Base-by-base conservation (phyloP, 2,113 vertebrate species). In the Eublepharis macularius region DNA sequence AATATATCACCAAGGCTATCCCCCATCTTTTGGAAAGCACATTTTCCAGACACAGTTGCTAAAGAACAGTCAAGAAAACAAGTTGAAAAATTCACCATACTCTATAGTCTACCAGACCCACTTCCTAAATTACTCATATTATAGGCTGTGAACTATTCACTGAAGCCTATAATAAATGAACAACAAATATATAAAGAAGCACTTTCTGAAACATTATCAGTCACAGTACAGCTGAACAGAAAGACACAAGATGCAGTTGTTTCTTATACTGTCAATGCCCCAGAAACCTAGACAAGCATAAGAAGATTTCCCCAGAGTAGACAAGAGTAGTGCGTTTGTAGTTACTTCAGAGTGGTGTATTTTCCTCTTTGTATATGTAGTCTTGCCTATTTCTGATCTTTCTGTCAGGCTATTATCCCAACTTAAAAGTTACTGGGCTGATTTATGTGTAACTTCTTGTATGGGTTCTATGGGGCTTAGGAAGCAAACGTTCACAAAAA, bases 121-220 rank as follows among this genome's bases (percentile, higher is more conserved):
- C 49, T 81, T 87, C 66, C 85, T 81, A 32, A 86, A 76, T 49
- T 65, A 83, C 32, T 79, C 65, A 73, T 49, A 41, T 63, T 78
- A 26, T 4, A 73, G 54, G 12, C 17, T 79, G 65, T 73, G 54
- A 83, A 80, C 19, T 81, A 87, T 41, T 83, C 72, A 85, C 32
- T 81, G 68, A 26, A 79, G 60, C 12, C 43, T 81, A 72, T 32
- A 86, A 85, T 78, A 82, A 77, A 47, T 41, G 80, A 80, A 74
- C 45, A 72, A 47, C 32, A 81, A 86, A 84, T 34, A 84, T 2
- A 72, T 10, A 81, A 39, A 84, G 54, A 82, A 87, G 32, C 3
- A 81, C 9, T 79, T 83, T 76, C 34, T 9, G 57, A 83, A 65
- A 83, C 34, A 34, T 86, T 80, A 49, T 85, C 66, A 32, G 41